A percentile compares a stretch with the other conserved stretches of the same genome.
phyloP scores from a whole-genome alignment of 2,113 vertebrate species.

The Ciconia maguari region DNA sequence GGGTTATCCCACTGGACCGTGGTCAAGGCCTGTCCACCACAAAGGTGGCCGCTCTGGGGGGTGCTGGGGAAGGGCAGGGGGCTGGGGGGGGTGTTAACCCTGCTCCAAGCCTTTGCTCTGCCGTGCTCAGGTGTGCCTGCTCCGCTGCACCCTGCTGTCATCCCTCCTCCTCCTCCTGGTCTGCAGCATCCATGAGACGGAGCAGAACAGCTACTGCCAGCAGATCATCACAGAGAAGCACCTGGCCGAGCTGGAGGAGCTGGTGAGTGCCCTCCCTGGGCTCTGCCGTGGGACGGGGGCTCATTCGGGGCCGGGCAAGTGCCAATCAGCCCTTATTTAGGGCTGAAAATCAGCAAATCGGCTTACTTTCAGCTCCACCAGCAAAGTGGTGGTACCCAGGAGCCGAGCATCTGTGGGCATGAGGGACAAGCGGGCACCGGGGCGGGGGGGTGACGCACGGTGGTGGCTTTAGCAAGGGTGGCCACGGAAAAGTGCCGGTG shows the following conservation, averaged over 20 bases:
- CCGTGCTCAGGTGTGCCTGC: slow-evolving; percentile 62
- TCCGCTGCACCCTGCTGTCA: slow-evolving; percentile 25
- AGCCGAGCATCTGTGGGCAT: not conserved
- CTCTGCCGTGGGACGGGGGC: fast-evolving
- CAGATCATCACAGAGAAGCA: slow-evolving; percentile 65
- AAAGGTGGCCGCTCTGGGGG: not conserved
- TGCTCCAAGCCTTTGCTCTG: not conserved
- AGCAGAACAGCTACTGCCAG: slow-evolving; percentile 63
- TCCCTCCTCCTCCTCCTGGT: slow-evolving; percentile 62
- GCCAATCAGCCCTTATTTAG: not conserved
- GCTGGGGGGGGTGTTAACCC: not conserved
- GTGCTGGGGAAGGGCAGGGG: not conserved
- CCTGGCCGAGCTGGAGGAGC: slow-evolving; percentile 60
- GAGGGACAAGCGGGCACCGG: not conserved
- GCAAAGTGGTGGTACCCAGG: not conserved
- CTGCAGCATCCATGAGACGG: slow-evolving; percentile 28
- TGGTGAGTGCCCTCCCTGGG: slow-evolving; percentile 64
- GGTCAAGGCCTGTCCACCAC: not conserved
- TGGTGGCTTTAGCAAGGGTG: not conserved
- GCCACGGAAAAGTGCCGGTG: fast-evolving
- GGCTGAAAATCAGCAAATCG: not conserved
- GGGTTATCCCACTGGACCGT: not conserved
- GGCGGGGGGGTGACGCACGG: not conserved
- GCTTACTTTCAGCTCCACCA: not conserved
- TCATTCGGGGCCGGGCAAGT: fast-evolving